Evolutionary conservation across 2,113 vertebrate genomes (phyloP).

Genomic region (Telmatochromis sp.): DNA sequence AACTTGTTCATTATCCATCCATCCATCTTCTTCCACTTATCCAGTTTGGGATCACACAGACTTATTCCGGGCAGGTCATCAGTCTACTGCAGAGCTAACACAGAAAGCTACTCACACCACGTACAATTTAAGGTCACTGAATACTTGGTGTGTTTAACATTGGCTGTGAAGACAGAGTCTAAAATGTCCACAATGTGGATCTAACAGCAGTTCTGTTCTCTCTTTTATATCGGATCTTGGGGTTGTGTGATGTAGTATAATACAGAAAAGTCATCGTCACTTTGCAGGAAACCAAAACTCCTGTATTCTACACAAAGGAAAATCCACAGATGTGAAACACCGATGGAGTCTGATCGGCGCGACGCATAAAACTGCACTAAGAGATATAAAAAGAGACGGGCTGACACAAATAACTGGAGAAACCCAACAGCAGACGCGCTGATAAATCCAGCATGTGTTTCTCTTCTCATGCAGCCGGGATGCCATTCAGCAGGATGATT

Average conservation of each 20-base stretch:
- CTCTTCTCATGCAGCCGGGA: not conserved
- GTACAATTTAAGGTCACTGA: not conserved
- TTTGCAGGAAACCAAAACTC: not conserved
- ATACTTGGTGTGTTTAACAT: not conserved
- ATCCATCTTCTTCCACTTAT: not conserved
- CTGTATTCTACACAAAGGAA: not conserved
- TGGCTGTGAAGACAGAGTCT: not conserved
- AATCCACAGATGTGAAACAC: not conserved
- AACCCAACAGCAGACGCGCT: not conserved
- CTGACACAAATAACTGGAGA: not conserved
- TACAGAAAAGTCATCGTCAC: not conserved
- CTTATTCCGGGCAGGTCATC: not conserved
- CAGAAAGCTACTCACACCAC: not conserved
- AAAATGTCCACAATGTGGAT: not conserved
- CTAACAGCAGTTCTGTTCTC: not conserved
- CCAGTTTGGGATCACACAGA: not conserved
- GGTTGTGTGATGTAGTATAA: not conserved
- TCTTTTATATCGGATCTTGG: not conserved
- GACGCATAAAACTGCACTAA: not conserved
- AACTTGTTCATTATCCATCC: not conserved
- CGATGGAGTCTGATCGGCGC: not conserved
- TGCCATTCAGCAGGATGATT: slow-evolving; percentile 13
- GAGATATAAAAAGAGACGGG: not conserved
- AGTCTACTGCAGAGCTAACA: not conserved
- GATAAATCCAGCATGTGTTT: not conserved